Conservation (phyloP, 2,113 vertebrate genomes). For the Gasterosteus aculeatus region DNA sequence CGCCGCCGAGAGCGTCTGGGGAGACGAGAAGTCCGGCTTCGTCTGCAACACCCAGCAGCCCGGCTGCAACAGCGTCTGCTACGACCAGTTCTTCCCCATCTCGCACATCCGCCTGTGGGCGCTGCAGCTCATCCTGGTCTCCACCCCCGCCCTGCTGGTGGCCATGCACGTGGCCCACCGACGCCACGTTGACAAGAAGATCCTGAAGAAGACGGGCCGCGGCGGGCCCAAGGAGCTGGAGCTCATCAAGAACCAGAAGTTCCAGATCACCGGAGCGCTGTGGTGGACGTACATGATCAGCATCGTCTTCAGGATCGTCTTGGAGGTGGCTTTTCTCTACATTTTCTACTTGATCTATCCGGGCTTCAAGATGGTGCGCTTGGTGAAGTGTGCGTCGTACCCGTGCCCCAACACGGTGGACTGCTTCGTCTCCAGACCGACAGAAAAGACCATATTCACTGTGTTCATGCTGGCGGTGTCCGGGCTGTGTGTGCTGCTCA, state of each 20-base stretch:
- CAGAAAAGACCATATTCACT: conserved; percentile 96
- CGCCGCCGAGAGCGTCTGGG: conserved; percentile 97
- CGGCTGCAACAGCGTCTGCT: conserved; percentile 97
- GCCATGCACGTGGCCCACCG: conserved; percentile 98
- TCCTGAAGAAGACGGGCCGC: conserved; percentile 86
- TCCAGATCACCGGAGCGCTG: conserved; percentile 89
- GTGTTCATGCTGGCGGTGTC: conserved; percentile 97
- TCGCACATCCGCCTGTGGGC: conserved; percentile 98
- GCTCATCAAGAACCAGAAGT: conserved; percentile 92
- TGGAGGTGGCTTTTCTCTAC: conserved; percentile 94
- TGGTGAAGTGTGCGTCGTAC: conserved; percentile 95
- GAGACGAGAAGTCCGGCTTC: conserved; percentile 94
- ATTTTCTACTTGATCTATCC: conserved; percentile 98
- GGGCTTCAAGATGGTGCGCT: conserved; percentile 93
- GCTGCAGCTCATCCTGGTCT: conserved; percentile 95
- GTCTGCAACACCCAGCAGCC: conserved; percentile 99
- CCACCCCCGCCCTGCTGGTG: conserved; percentile 94
- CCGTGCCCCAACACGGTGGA: conserved; percentile 99
- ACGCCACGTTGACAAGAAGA: conserved; percentile 94
- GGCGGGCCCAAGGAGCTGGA: conserved; percentile 88
- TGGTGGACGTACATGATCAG: conserved; percentile 99
- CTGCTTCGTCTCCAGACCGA: conserved; percentile 96
- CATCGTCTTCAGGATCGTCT: conserved; percentile 91
- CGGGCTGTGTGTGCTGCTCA: conserved; percentile 93
- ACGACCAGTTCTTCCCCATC: conserved; percentile 97